These are phyloP conservation scores for Bettongia penicillata DNA, from an alignment of 2,113 vertebrate species.

Conservation along the genomic window DNA sequence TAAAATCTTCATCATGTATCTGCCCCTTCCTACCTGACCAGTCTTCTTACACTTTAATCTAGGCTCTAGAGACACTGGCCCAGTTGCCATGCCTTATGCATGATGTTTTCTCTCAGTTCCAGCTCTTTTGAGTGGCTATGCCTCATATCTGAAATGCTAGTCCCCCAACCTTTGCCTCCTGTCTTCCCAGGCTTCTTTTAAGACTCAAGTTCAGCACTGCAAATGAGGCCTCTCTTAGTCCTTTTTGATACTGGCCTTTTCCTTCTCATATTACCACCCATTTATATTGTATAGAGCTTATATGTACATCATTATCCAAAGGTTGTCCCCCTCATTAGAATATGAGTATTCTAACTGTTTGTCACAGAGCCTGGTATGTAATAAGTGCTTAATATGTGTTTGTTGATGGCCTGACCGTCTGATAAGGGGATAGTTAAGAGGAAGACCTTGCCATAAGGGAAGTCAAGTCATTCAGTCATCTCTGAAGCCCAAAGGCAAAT, in stretches of 20 bases:
- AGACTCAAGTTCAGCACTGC: neutral
- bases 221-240: neutral
- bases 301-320: neutral
- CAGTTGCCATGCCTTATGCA: too few species aligned
- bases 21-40: neutral
- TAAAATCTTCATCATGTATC: neutral
- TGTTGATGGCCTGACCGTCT: neutral
- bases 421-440: neutral
- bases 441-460: neutral
- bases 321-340: neutral
- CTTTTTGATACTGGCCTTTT: neutral
- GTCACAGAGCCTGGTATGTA: neutral
- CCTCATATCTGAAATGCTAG: too few species aligned
- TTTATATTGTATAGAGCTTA: neutral
- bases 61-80: too few species aligned
- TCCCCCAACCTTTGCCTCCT: neutral
- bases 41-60: neutral
- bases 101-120: neutral
- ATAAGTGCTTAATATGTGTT: neutral
- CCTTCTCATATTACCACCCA: neutral
- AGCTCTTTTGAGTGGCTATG: too few species aligned
- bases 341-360: neutral
- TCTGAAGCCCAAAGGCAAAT: neutral
- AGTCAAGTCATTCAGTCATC: neutral
- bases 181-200: neutral